phyloP scores from a whole-genome alignment of 2,888 invertebrate genomes.

The Xestia c-nigrum region DNA sequence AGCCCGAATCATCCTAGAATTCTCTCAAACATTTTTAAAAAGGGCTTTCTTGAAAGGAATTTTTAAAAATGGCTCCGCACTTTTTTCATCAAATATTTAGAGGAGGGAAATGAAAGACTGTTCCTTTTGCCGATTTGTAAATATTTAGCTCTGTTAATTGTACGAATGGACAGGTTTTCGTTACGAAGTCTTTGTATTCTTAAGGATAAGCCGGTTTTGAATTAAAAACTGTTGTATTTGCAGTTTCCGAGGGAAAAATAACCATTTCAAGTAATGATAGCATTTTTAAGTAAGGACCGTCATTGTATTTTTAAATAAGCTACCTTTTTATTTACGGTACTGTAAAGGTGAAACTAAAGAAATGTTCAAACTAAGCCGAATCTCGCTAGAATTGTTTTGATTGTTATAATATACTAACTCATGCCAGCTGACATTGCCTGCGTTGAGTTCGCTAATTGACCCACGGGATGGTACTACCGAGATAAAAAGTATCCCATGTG shows the following conservation, averaged over 20 bases:
- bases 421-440: too few relatives aligned
- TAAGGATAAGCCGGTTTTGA: conserved; percentile 29
- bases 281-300: background rate
- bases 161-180: conserved; percentile 41
- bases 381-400: background rate
- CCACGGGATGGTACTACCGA: too few relatives aligned
- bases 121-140: conserved; percentile 56
- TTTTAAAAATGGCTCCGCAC: conserved; percentile 34
- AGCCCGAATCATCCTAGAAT: conserved; percentile 28
- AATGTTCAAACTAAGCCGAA: background rate
- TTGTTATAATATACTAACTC: too few relatives aligned
- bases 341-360: background rate
- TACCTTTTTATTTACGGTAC: conserved; percentile 4
- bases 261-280: conserved; percentile 10
- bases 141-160: conserved; percentile 62
- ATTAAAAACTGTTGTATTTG: conserved; percentile 40
- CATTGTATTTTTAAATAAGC: conserved; percentile 21
- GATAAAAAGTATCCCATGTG: too few relatives aligned
- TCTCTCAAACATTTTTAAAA: conserved; percentile 40
- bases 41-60: conserved; percentile 32
- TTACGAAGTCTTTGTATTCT: conserved; percentile 34
- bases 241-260: conserved; percentile 16
- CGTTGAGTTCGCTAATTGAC: too few relatives aligned
- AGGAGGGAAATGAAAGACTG: conserved; percentile 63
- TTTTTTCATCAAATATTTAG: conserved; percentile 62